These are phyloP conservation scores for Sylvia atricapilla DNA, from an alignment of 2,113 vertebrate genomes.

Conservation along the genomic window DNA sequence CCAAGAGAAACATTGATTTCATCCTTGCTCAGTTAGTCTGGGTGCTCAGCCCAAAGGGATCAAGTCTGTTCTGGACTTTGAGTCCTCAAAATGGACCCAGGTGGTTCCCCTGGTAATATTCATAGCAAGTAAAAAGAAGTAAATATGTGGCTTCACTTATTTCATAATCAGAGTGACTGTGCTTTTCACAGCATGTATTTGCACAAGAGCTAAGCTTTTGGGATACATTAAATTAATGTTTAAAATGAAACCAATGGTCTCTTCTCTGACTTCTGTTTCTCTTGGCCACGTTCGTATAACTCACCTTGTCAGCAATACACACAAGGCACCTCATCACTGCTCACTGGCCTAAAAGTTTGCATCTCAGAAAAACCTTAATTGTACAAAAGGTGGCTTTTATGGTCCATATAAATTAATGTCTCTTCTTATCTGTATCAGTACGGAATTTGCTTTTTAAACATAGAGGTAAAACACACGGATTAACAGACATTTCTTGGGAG, in stretches of 20 bases:
- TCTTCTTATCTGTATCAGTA: not conserved
- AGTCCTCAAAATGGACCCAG: not conserved
- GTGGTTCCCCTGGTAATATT: not conserved
- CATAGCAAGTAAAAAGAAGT: not conserved
- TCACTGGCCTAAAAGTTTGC: not conserved
- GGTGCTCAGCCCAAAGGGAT: not conserved
- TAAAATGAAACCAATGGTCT: not conserved
- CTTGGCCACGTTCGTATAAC: not conserved
- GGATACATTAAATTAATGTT: not conserved
- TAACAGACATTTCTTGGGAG: not conserved
- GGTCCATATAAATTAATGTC: not conserved
- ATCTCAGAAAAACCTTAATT: not conserved
- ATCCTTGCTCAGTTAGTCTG: not conserved
- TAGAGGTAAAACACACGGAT: not conserved
- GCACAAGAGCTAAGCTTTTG: not conserved
- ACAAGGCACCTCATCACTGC: not conserved
- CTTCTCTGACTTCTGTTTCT: not conserved
- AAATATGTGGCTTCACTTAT: not conserved
- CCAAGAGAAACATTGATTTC: not conserved
- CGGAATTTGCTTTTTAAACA: not conserved
- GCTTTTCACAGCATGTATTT: not conserved
- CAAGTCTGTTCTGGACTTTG: not conserved
- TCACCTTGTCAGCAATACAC: not conserved
- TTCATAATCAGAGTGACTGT: not conserved
- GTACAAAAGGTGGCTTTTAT: not conserved